phyloP scores from a whole-genome alignment of 2,113 vertebrate genomes.

The Chroicocephalus ridibundus region DNA sequence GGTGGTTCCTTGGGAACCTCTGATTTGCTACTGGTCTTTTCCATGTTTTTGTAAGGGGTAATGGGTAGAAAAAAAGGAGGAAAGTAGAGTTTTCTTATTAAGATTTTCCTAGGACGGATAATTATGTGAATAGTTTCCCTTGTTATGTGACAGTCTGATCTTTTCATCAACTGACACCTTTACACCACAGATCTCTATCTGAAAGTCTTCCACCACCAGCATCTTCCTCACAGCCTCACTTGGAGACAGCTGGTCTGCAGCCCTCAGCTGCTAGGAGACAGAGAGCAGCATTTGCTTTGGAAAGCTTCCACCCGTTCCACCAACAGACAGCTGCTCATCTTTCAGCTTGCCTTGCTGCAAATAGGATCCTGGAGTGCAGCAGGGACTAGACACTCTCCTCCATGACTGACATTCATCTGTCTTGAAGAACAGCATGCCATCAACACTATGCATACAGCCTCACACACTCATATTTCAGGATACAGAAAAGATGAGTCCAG shows the following conservation, averaged over 20 bases:
- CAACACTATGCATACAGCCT: background rate
- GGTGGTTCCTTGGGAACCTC: background rate
- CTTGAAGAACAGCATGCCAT: background rate
- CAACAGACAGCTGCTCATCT: background rate
- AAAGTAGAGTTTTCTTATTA: background rate
- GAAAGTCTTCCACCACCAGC: background rate
- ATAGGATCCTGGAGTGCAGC: background rate
- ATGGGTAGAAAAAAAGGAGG: background rate
- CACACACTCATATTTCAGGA: background rate
- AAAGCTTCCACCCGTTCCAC: background rate
- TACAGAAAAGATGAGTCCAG: background rate
- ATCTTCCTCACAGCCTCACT: background rate
- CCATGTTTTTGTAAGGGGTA: background rate
- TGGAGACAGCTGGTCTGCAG: background rate
- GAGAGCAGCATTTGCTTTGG: background rate
- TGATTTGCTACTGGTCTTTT: background rate
- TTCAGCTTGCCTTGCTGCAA: background rate
- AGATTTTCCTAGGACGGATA: background rate
- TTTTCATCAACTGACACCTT: background rate
- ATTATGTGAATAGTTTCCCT: background rate
- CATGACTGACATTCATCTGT: background rate
- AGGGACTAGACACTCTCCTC: background rate
- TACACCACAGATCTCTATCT: background rate
- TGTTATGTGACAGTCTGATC: background rate
- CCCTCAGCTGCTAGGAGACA: background rate